phyloP scores from a whole-genome alignment of 2,888 invertebrate genomes.

The Hemaris fuciformis region DNA sequence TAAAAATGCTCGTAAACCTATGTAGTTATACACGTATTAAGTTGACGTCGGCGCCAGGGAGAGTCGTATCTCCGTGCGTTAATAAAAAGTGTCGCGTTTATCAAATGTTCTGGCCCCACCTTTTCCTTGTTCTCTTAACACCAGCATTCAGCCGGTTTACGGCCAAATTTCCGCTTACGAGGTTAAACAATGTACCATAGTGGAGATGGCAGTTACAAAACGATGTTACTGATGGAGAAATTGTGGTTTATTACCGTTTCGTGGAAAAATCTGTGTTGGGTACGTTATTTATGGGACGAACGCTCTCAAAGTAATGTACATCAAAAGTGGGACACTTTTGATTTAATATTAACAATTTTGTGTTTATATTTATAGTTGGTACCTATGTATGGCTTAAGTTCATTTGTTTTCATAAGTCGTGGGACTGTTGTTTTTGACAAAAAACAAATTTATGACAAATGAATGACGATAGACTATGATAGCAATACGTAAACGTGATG shows the following conservation, averaged over 20 bases:
- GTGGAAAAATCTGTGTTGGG: not conserved
- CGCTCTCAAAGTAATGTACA: too few species aligned
- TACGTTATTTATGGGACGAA: too few species aligned
- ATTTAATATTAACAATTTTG: too few species aligned
- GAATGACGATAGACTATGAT: too few species aligned
- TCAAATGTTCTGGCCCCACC: constrained; percentile 57
- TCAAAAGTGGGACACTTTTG: too few species aligned
- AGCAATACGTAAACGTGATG: too few species aligned
- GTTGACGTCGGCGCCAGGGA: not conserved
- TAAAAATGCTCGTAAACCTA: too few species aligned
- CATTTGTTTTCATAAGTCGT: too few species aligned
- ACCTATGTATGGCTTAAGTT: too few species aligned
- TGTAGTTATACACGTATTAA: not conserved
- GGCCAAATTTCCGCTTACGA: constrained; percentile 22
- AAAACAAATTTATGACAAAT: too few species aligned
- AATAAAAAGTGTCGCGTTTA: constrained; percentile 56
- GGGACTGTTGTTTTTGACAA: too few species aligned
- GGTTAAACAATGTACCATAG: constrained; percentile 31
- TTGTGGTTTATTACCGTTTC: not conserved
- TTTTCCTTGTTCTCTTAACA: constrained; percentile 68
- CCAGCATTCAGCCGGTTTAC: constrained; percentile 50
- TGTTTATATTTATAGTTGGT: too few species aligned
- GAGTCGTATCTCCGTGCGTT: constrained; percentile 1
- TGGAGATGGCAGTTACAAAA: constrained; percentile 9
- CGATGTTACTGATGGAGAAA: not conserved